A percentile compares a stretch with the other conserved stretches of the same genome.
Conservation (phyloP, 2,113 vertebrate species). For the Euleptes europaea region DNA sequence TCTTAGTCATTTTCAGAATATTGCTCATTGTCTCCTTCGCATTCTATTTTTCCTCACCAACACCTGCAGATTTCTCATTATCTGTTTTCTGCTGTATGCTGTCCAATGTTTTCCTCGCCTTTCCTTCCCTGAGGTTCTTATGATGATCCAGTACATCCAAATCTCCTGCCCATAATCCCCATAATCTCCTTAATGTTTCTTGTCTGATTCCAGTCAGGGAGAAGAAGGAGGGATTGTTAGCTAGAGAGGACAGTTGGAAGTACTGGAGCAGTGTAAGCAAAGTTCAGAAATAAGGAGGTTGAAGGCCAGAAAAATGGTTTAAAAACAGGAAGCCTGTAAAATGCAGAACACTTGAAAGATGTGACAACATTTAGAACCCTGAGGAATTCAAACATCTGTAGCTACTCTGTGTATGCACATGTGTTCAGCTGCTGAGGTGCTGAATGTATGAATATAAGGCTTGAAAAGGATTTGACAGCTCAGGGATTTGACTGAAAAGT, state of each 20-base stretch:
- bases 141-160: conserved; percentile 29
- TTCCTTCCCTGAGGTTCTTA: conserved; percentile 30
- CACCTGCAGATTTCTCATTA: not conserved
- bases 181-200: conserved; percentile 27
- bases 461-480: conserved; percentile 27
- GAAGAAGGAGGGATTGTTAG: conserved; percentile 13
- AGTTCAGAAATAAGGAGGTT: conserved; percentile 25
- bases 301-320: conserved; percentile 40
- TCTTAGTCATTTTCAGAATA: not conserved
- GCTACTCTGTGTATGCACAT: not conserved
- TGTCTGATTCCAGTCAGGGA: not conserved
- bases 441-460: not conserved
- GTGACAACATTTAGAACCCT: conserved; percentile 24
- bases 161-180: not conserved
- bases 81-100: not conserved
- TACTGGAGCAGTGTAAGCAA: not conserved
- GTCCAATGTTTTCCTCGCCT: not conserved
- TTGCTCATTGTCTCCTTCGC: not conserved
- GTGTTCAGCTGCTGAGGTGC: conserved; percentile 24
- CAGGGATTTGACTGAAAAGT: conserved; percentile 7
- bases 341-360: conserved; percentile 14
- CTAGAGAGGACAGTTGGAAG: conserved; percentile 11
- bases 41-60: not conserved
- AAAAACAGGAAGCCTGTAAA: conserved; percentile 39
- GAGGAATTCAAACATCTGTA: not conserved